Evolutionary conservation across 2,888 invertebrate species (phyloP).

Genomic region (Leptinotarsa tumamoca): DNA sequence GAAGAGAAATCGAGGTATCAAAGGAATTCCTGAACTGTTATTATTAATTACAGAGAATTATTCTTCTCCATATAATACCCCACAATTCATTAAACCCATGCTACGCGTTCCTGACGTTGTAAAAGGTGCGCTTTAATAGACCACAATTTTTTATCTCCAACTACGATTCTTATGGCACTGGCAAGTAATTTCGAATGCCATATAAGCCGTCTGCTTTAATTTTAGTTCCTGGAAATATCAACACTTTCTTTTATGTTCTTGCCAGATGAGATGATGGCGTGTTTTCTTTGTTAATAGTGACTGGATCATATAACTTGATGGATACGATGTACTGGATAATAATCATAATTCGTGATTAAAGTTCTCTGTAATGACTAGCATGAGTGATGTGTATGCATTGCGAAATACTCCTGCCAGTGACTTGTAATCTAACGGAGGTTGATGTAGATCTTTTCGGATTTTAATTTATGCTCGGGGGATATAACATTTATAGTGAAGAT

Average conservation of each 20-base stretch:
- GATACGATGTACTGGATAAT: not conserved
- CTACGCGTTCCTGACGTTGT: not conserved
- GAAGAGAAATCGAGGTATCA: not conserved
- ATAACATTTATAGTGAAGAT: no score
- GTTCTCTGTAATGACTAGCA: not conserved
- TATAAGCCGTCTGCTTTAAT: not conserved
- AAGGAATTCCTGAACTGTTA: not conserved
- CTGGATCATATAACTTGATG: not conserved
- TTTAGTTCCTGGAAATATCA: not conserved
- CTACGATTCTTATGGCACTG: not conserved
- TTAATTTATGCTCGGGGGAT: no score
- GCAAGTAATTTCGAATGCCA: not conserved
- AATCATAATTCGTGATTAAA: not conserved
- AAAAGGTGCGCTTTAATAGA: slow-evolving; percentile 3
- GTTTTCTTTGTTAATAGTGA: not conserved
- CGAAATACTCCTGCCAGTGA: not conserved
- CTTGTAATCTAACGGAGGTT: no score
- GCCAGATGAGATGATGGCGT: slow-evolving; percentile 8
- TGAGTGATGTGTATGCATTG: not conserved
- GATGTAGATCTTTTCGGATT: no score
- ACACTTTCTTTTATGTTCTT: not conserved
- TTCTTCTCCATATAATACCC: not conserved
- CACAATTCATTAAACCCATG: not conserved
- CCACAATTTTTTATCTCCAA: not conserved
- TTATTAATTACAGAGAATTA: not conserved